Evolutionary conservation across 2,113 vertebrate genomes (phyloP).

Genomic region (Hucho hucho): DNA sequence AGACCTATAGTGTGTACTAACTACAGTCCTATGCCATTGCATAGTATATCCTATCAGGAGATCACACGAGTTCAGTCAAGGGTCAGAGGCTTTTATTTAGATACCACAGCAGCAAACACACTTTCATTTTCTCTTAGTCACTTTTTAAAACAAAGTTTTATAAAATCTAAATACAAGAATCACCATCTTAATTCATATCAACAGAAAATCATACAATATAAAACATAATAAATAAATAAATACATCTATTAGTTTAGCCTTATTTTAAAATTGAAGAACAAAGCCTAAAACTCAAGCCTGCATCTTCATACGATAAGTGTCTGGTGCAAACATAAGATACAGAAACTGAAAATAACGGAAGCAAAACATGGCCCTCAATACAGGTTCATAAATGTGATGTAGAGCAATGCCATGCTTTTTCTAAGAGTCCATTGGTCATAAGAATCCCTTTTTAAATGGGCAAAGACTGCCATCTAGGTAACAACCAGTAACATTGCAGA

Average conservation of each 20-base stretch:
- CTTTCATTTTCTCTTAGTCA: constrained; percentile 16
- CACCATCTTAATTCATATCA: constrained; percentile 45
- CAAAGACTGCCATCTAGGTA: constrained; percentile 48
- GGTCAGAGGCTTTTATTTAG: constrained; percentile 64
- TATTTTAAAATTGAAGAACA: constrained; percentile 53
- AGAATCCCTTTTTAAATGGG: constrained; percentile 12
- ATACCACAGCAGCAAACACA: constrained; percentile 61
- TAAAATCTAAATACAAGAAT: constrained; percentile 54
- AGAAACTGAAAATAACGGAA: constrained; percentile 44
- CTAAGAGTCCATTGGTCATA: constrained; percentile 37
- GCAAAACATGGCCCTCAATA: constrained; percentile 43
- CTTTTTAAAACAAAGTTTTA: constrained; percentile 56
- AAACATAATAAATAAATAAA: constrained; percentile 62
- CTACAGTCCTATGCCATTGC: too few relatives aligned
- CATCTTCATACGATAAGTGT: constrained; percentile 30
- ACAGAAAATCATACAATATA: constrained; percentile 50
- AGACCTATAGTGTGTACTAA: too few relatives aligned
- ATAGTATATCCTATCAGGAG: too few relatives aligned
- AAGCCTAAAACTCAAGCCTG: constrained; percentile 11
- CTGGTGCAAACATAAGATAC: constrained; percentile 57
- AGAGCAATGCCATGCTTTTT: constrained; percentile 38
- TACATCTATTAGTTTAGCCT: constrained; percentile 69
- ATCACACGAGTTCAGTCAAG: neutral
- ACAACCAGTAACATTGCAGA: constrained; percentile 22
- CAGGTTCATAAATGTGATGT: constrained; percentile 42